phyloP scores from a whole-genome alignment of 1,140 invertebrate genomes.

The Drosophila asahinai region DNA sequence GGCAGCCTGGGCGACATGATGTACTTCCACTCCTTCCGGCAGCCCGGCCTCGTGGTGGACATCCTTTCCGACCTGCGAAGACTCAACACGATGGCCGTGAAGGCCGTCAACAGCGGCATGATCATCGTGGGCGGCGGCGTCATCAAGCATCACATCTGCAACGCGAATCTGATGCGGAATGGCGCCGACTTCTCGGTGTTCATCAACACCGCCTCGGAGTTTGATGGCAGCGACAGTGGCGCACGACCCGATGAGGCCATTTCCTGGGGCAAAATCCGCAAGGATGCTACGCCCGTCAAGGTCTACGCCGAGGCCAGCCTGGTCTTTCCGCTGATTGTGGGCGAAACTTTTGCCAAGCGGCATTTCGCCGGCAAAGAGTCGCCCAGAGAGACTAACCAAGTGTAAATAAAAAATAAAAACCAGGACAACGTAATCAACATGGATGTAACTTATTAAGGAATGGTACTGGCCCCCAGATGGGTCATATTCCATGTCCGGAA shows the following conservation, averaged over 20 bases:
- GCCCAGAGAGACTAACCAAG: constrained; percentile 20
- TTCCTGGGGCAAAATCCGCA: constrained; percentile 99
- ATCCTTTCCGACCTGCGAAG: constrained; percentile 96
- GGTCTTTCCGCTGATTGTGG: constrained; percentile 97
- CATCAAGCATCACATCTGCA: constrained; percentile 99
- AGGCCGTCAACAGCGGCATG: constrained; percentile 97
- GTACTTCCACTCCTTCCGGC: constrained; percentile 98
- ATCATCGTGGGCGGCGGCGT: constrained; percentile 98
- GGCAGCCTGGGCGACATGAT: constrained; percentile 99
- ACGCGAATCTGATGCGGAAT: constrained; percentile 99
- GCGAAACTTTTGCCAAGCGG: constrained; percentile 95
- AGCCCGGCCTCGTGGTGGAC: constrained; percentile 96
- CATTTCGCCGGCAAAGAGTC: constrained; percentile 58
- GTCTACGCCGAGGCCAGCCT: constrained; percentile 98
- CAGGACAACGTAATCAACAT: constrained; percentile 42
- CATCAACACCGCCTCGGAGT: constrained; percentile 98
- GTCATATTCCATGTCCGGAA: constrained; percentile 26
- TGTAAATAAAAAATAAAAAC: constrained; percentile 53
- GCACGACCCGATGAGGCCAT: constrained; percentile 99
- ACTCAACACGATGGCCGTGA: constrained; percentile 98
- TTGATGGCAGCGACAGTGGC: constrained; percentile 99
- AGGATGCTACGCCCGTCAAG: constrained; percentile 96
- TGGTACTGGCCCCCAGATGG: constrained; percentile 21
- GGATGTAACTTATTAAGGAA: constrained; percentile 41
- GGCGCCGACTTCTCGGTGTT: constrained; percentile 99